phyloP scores from a whole-genome alignment of 37 sponge, comb jelly and placozoan species.

The Bolinopsis microptera region DNA sequence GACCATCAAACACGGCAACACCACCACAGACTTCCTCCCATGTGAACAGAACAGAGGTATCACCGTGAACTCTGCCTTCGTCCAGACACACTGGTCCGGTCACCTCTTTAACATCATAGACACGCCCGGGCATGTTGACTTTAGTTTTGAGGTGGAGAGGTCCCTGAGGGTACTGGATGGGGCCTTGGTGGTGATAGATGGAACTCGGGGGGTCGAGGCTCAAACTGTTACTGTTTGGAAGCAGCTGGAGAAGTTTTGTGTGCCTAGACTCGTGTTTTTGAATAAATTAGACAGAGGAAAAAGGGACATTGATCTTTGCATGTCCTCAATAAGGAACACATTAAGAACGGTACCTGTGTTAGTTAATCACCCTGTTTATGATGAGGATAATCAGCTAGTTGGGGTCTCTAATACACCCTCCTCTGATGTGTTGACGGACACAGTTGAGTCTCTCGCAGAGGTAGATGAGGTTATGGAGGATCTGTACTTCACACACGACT shows the following conservation, averaged over 20 bases:
- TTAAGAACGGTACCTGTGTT: neutral
- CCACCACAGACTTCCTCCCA: conserved; percentile 40
- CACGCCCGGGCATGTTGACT: conserved; percentile 60
- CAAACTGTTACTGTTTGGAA: conserved; percentile 60
- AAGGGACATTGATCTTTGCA: neutral
- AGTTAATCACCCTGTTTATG: conserved; percentile 12
- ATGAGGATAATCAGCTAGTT: neutral
- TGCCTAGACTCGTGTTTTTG: conserved; percentile 13
- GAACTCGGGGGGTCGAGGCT: conserved; percentile 32
- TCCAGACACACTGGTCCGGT: neutral
- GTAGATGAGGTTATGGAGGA: conserved; percentile 8
- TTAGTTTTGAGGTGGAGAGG: conserved; percentile 48
- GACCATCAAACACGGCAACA: conserved; percentile 47
- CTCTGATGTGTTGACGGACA: neutral
- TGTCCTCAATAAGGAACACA: neutral
- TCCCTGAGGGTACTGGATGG: conserved; percentile 35
- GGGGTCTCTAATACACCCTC: neutral
- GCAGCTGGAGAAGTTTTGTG: conserved; percentile 19
- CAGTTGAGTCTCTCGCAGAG: neutral
- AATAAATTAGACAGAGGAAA: conserved; percentile 25
- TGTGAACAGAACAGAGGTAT: conserved; percentile 41
- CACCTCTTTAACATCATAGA: conserved; percentile 25
- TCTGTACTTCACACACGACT: neutral
- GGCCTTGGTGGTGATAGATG: conserved; percentile 18
- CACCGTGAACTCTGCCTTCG: conserved; percentile 51